These are phyloP conservation scores for Danio aesculapii DNA, from an alignment of 2,797 vertebrate species.

Conservation along the genomic window DNA sequence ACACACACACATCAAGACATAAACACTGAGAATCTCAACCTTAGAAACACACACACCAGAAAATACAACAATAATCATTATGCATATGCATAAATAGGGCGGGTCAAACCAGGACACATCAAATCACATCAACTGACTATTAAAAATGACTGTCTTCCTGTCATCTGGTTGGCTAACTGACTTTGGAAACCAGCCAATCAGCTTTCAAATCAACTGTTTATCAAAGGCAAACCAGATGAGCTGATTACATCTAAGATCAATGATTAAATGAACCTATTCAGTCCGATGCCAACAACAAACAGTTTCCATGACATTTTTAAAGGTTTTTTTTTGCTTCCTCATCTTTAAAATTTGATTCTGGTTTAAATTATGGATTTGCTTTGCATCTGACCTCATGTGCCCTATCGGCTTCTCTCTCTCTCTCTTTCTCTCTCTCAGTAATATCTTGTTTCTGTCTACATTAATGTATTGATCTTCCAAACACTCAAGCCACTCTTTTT, in stretches of 20 bases:
- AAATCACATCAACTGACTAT: constrained; percentile 1
- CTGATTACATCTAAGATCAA: background rate
- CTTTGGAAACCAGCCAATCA: constrained; percentile 25
- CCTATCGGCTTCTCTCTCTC: background rate
- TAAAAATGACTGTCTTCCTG: background rate
- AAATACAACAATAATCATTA: background rate
- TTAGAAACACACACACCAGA: background rate
- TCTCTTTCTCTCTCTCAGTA: background rate
- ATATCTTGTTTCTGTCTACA: constrained; percentile 10
- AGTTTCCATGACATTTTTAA: background rate
- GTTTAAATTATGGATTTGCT: background rate
- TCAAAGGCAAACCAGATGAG: constrained; percentile 3
- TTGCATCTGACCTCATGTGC: background rate
- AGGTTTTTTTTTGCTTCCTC: background rate
- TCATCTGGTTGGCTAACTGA: constrained; percentile 22
- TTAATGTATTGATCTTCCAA: background rate
- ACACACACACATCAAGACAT: background rate
- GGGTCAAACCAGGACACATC: constrained; percentile 13
- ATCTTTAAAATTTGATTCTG: constrained; percentile 12
- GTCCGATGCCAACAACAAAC: constrained; percentile 29
- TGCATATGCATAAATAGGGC: background rate
- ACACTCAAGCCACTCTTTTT: background rate
- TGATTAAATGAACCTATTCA: constrained; percentile 8
- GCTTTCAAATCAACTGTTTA: constrained; percentile 13
- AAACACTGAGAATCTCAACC: constrained; percentile 18